Base-by-base conservation (phyloP, 2,113 vertebrate species). In the Uropsilus gracilis region DNA sequence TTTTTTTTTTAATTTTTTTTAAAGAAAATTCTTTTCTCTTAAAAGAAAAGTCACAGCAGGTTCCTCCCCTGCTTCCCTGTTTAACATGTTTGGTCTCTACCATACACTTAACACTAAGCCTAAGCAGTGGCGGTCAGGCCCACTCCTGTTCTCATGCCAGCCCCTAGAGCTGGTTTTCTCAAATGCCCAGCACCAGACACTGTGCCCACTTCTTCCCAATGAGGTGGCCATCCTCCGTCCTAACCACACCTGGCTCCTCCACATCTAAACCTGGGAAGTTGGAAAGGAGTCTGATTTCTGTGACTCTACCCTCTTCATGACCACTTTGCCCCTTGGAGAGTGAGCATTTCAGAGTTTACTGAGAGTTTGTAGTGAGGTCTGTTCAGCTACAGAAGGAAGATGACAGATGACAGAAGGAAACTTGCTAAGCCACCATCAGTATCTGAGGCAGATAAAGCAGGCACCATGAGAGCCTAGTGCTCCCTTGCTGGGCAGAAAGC, bases 401-500 rank as follows among this genome's bases (percentile, higher is more conserved):
- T 37, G 64, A n/a, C 68, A 86, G 63, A 59, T 20, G 3, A 37
- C 34, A 55, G 72, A 91, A 73, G 50, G 63, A 94, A 69, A 12
- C 8, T 85, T 63, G 50, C 37, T 55, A 44, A 59, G 10, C 66
- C 53, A 59, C 66, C 86, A 72, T 39, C 50, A 39, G 86, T 78
- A 94, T 20, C 76, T 61, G 66, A 63, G 32, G 57, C 28, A 95
- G 83, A 81, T 39, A 61, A 53, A 95, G 53, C 44, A 90, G 94
- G 57, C 68, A 34, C 55, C 68, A 63, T 0, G 8, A 83, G 86
- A 91, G 44, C 37, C 53, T 64, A 57, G 69, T 3, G 37, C 59
- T 95, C 83, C 86, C 59, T 55, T 61, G 77, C 84, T 89, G 89
- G 77, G 91, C 93, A 89, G 53, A 77, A 48, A 46, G 72, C 50